Evolutionary conservation across 2,797 vertebrate species (phyloP), one percentile per base, ranked within the genome.

Genomic region (Novumbra hubbsi): DNA sequence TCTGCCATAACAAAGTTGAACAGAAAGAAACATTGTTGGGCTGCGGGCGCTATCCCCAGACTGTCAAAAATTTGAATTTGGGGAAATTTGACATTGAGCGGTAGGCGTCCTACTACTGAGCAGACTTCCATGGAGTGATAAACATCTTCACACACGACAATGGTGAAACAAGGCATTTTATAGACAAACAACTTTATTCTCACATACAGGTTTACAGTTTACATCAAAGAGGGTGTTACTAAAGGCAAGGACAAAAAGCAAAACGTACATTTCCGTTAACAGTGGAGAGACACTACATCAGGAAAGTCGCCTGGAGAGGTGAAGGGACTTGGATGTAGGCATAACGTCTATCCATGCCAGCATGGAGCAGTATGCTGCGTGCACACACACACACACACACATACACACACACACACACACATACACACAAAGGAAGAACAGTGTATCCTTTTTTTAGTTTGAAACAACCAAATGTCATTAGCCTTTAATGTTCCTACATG

Each of bases 281-380:
- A 30, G 66, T 70, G 24, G 45, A 19, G 30, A 19, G 15, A 38
- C 7, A 38, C 32, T 38, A 19, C 19, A 32, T 38, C 28, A 63
- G 27, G 12, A 63, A 12, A 63, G 60, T 63, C 60, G 12, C 15
- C 27, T 65, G 17, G 32, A 38, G 65, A 41, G 32, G 8, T 67
- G 38, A 14, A 21, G 30, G 14, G 27, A 28, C 14, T 66, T 72
- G 28, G 48, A 68, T n/a, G n/a, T 21, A n/a, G 68, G 60, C 67
- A 70, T 72, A 32, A 70, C 74, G n/a, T 24, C 65, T 72, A 75
- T 72, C 76, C 84, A 83, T 73, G 75, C 41, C 76, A 76, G 81
- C 76, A 83, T 75, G 80, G 70, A 50, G 62, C 65, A 38, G 28
- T 28, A 27, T 7, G 24, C 73, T 69, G 32, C 74, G 74, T 17